These are phyloP conservation scores for Nothoprocta pentlandii DNA, from an alignment of 2,113 vertebrate genomes.

Conservation along the genomic window DNA sequence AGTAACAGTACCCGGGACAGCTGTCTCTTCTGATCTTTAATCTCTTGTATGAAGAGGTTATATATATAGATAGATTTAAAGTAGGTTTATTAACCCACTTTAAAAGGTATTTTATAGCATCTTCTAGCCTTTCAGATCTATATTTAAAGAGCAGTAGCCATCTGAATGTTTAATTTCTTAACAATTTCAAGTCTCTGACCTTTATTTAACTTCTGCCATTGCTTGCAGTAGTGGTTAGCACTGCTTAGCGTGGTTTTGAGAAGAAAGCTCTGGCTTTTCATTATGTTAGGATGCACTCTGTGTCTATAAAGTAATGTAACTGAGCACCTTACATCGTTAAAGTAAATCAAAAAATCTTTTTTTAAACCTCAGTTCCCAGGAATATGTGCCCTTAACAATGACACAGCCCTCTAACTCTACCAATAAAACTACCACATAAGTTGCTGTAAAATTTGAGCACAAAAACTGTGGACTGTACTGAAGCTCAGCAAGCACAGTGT, in stretches of 20 bases:
- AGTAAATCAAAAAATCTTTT: neutral
- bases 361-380: neutral
- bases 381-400: neutral
- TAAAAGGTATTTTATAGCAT: neutral
- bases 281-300: neutral
- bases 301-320: neutral
- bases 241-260: neutral
- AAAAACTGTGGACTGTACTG: neutral
- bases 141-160: neutral
- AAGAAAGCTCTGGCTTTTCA: neutral
- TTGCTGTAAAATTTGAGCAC: constrained; percentile 24
- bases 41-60: neutral
- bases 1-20: neutral
- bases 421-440: neutral
- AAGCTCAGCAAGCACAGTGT: constrained; percentile 53
- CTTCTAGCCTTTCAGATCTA: neutral
- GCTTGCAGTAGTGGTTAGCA: neutral
- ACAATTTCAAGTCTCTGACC: neutral
- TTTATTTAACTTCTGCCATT: constrained; percentile 11
- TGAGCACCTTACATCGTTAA: neutral
- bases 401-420: neutral
- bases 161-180: neutral
- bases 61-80: neutral
- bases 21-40: neutral
- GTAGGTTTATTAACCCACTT: neutral